Percentiles rank a stretch among this genome's conserved stretches.
Evolutionary conservation across 2,888 invertebrate species (phyloP).

Genomic region (Folsomia manolachei): DNA sequence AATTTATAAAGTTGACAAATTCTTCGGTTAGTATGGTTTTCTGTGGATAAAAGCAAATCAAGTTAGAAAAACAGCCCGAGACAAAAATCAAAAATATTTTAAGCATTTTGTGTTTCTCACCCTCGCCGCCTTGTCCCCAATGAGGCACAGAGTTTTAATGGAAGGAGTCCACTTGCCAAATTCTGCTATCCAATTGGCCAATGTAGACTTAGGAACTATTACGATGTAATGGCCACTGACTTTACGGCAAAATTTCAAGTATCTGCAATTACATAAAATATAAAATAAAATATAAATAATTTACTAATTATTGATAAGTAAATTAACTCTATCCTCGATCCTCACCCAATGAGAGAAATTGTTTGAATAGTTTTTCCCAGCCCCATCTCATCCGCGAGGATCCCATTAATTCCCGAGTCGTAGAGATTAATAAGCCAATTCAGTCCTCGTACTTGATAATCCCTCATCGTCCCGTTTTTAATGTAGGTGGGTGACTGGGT

Average conservation of each 20-base stretch:
- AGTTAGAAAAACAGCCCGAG: no score
- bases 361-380: neutral
- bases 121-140: constrained; percentile 32
- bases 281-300: neutral
- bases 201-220: constrained; percentile 57
- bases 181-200: constrained; percentile 68
- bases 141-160: constrained; percentile 33
- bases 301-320: neutral
- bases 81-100: no score
- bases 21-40: no score
- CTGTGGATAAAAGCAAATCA: no score
- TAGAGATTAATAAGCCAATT: constrained; percentile 61
- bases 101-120: no score
- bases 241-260: constrained; percentile 46
- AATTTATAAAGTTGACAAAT: no score
- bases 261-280: constrained; percentile 28
- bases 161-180: constrained; percentile 60
- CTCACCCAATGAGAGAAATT: neutral
- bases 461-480: constrained; percentile 56
- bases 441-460: constrained; percentile 62
- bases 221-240: constrained; percentile 60
- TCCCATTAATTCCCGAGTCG: constrained; percentile 64
- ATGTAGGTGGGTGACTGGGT: constrained; percentile 50
- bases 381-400: constrained; percentile 66
- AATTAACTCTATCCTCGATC: neutral